Evolutionary conservation across 2,113 vertebrate species (phyloP).

Genomic region (Megaptera novaeangliae): DNA sequence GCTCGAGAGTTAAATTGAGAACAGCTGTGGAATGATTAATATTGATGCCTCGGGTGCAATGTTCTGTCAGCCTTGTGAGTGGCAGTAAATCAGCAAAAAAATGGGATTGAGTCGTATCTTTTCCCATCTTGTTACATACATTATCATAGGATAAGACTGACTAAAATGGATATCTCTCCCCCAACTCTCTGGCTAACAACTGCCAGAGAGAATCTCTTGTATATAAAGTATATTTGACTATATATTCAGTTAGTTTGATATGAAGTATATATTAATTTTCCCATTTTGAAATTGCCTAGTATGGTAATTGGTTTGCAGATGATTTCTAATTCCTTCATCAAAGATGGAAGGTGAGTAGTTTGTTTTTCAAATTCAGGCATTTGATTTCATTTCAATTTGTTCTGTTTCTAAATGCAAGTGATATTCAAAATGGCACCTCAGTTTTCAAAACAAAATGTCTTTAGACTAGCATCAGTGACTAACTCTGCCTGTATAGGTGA

Average conservation of each 20-base stretch:
- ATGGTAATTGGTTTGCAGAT: not conserved
- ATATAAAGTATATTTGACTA: not conserved
- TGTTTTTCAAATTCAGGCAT: not conserved
- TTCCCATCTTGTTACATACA: not conserved
- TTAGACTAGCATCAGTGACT: not conserved
- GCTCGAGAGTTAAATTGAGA: slow-evolving; percentile 34
- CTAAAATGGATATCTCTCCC: not conserved
- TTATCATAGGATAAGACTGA: not conserved
- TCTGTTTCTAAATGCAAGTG: not conserved
- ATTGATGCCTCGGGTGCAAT: not conserved
- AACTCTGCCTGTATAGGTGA: not conserved
- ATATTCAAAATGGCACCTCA: not conserved
- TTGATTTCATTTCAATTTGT: slow-evolving; percentile 27
- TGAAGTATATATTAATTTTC: not conserved
- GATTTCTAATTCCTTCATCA: not conserved
- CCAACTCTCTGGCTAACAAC: not conserved
- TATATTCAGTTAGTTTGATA: not conserved
- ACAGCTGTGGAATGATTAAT: slow-evolving; percentile 43
- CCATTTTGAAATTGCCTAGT: not conserved
- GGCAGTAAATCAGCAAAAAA: not conserved
- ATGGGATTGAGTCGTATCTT: not conserved
- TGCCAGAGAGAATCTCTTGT: not conserved
- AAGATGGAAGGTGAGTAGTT: not conserved
- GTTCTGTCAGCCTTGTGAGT: slow-evolving; percentile 15
- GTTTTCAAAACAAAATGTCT: slow-evolving; percentile 25